phyloP scores from a whole-genome alignment of 2,888 invertebrate species.

The Ectobius pallidus region DNA sequence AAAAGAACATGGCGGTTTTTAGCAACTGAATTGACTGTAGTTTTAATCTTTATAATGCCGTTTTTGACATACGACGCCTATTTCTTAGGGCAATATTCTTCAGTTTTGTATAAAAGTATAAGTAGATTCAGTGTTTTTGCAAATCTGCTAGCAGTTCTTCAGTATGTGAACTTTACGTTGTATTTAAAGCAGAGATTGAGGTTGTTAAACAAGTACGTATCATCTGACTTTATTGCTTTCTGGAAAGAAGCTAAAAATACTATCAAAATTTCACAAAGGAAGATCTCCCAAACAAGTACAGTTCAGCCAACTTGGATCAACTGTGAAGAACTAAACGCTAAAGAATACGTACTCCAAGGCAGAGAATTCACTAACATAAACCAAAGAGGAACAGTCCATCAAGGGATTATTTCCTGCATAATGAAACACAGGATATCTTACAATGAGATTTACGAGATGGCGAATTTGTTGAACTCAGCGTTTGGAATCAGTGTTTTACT shows the following conservation, averaged over 20 bases:
- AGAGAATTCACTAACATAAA: neutral
- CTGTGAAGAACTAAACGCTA: too few species aligned
- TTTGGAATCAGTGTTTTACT: neutral
- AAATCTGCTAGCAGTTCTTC: neutral
- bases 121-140: neutral
- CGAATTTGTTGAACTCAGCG: neutral
- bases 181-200: neutral
- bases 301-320: too few species aligned
- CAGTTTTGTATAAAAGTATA: neutral
- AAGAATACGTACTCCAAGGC: neutral
- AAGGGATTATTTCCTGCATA: neutral
- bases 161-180: neutral
- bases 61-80: neutral
- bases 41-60: neutral
- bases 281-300: too few species aligned
- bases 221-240: neutral
- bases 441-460: neutral
- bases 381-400: neutral
- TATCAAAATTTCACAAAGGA: too few species aligned
- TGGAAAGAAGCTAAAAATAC: too few species aligned
- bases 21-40: too few species aligned
- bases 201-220: neutral
- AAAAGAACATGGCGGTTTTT: neutral
- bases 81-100: neutral
- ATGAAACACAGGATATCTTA: neutral